phyloP scores from a whole-genome alignment of 2,113 vertebrate species.

The Progne subis region DNA sequence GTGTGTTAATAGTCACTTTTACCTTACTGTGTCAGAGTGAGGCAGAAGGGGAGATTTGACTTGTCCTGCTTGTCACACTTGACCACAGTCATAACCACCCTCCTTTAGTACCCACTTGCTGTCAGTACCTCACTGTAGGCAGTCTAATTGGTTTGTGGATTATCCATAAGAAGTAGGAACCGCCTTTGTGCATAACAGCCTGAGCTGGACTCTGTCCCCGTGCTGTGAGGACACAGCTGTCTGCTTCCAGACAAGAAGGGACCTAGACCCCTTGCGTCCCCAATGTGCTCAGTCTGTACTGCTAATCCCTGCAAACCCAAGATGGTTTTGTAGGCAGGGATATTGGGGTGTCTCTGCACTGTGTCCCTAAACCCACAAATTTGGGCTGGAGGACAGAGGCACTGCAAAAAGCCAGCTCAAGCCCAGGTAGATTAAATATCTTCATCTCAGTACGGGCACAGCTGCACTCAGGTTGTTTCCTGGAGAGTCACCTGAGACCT shows the following conservation, averaged over 20 bases:
- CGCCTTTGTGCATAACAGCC: background rate
- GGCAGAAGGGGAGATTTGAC: background rate
- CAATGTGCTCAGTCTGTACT: background rate
- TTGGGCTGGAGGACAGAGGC: background rate
- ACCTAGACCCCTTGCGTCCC: fast-evolving
- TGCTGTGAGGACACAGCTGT: background rate
- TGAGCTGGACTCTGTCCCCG: background rate
- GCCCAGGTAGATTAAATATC: background rate
- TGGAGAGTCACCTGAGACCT: background rate
- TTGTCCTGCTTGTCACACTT: background rate
- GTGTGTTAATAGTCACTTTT: background rate
- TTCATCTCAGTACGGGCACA: fast-evolving
- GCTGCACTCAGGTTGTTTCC: background rate
- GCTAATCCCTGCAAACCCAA: background rate
- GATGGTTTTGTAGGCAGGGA: background rate
- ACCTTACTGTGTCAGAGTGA: background rate
- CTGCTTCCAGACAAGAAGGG: background rate
- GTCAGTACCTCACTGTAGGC: background rate
- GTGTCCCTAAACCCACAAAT: background rate
- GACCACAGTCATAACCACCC: background rate
- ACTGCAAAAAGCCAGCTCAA: background rate
- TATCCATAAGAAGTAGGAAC: background rate
- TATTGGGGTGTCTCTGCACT: background rate
- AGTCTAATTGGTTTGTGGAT: background rate
- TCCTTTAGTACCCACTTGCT: background rate